Base-by-base conservation (phyloP, 2,888 invertebrate genomes). In the Glomeris marginata region DNA sequence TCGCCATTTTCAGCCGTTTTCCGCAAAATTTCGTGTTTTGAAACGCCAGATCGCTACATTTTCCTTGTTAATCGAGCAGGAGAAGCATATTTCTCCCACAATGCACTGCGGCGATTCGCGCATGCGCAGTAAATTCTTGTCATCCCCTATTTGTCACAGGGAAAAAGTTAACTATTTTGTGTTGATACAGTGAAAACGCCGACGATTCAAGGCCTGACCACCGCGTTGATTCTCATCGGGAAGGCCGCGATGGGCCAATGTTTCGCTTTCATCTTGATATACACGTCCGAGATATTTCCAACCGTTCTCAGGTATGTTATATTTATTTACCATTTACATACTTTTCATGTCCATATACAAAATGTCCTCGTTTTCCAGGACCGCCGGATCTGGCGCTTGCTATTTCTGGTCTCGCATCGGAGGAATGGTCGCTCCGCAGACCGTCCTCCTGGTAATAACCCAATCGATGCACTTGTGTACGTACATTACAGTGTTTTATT, bases 341-440 rank as follows among this genome's bases (percentile, higher is more conserved):
- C 10, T 41, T 15, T 13, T 41, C 8, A 41, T 13, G 10, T 15
- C 8, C 41, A 16, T 18, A 3, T 4, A 33, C 38, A 47, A 4
- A 8, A 15, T 45, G 2, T 38, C 38, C n/a, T 18, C 37, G 13
- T 21, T 36, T 48, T 51, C 18, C 6, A 49, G 56, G 18, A 53
- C 56, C 2, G 47, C 53, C 11, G 55, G 54, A 2, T 57, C 69
- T 36, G 73, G 73, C 22, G 58, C 70, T 10, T 73, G 73, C 58
- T 65, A 69, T 1, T 67, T 69, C 58, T 66, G 69, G 56, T 69
- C 69, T 3, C 63, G 72, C 53, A 61, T 71, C 13, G 73, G 73
- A 1, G 70, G 68, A 44, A 63, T 73, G 35, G 58, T 70, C 18
- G 69, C 71, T 18, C 69, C 70, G 11, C 68, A 70, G 56, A 61